Evolutionary conservation across 2,797 vertebrate species (phyloP), one percentile per base, ranked within the genome.

Genomic region (Danio tinwini): DNA sequence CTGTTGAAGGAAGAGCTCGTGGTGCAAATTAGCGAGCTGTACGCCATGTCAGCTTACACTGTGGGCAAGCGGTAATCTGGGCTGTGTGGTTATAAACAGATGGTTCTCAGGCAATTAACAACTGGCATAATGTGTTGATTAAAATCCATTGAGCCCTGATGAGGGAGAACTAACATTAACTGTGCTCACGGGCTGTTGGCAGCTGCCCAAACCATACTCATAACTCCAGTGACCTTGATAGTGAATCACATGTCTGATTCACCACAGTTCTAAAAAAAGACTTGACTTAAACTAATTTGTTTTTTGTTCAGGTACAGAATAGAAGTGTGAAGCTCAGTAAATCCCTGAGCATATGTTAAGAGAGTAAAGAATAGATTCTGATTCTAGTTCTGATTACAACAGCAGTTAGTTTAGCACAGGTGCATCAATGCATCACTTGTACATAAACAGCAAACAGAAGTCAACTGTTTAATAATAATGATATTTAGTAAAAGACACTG

Each of bases 61-160:
- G 84, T 88, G 83, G 91, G 92, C 91, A 78, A 71, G 88, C 86
- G 87, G 90, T 85, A 89, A 91, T 92, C 89, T 88, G 78, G 88
- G 90, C 88, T 85, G 77, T 61, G 85, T 92, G 90, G 91, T 94
- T 93, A 89, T 89, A 92, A 94, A 93, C 94, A 94, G 94, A 94
- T 94, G 93, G 93, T 92, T 92, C 91, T 86, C 89, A 92, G 91
- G 92, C 93, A 94, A 95, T 94, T 95, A 94, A 94, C 93, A 93
- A 94, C 93, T 93, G 92, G 91, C 92, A 92, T 93, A 92, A 94
- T 92, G 94, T 95, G 94, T 94, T 95, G 93, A 95, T 95, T 94
- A 95, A 94, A 94, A 93, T 92, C 92, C 90, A 93, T 93, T 93
- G 88, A 74, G 83, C 89, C 91, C 92, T 87, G 87, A 90, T 89